Evolutionary conservation across 2,113 vertebrate genomes (phyloP), one percentile per base, ranked within the genome.

Genomic region (Loxodonta africana): DNA sequence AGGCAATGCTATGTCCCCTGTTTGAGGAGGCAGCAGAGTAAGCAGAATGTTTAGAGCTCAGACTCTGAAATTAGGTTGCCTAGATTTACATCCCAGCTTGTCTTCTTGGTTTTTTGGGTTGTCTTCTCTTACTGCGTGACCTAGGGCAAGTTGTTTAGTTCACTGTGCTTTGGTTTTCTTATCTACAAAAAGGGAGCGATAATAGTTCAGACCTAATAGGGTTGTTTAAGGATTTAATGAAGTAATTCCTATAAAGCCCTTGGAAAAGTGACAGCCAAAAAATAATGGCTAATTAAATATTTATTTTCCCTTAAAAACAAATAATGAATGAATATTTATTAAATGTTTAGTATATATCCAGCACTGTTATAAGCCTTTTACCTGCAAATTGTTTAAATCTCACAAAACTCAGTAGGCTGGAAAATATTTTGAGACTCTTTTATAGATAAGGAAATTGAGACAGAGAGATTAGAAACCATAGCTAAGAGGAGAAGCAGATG

Each of bases 221-320:
- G 17, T 84, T 93, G 33, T 46, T 94, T 91, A 78, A 95, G 10
- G 41, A 69, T 71, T 95, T 83, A 83, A 90, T 46, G 28, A 96
- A 82, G 5, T 14, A 33, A 37, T 78, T 80, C 28, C 51, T 63
- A 51, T 73, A 96, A 51, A 88, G 7, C 9, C 67, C 46, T 87
- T 74, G 44, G 84, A 73, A 74, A 3, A 48, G 41, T 73, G 15
- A 1, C 23, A 90, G n/a, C 65, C 2, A 90, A 90, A 90, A 88
- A 65, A 12, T n/a, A 93, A 80, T 76, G 11, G 6, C 21, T 67
- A 84, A 73, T n/a, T 78, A 82, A 85, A 53, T 84, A 18, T 53
- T 90, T 78, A 74, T 18, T 30, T 74, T 57, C 63, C 2, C n/a
- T n/a, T 80, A 46, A 0, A 77, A 91, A 48, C 17, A 30, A 91